Evolutionary conservation across 2,888 invertebrate species (phyloP), one percentile per base, ranked within the genome.

Genomic region (Chloroclysta siterata): DNA sequence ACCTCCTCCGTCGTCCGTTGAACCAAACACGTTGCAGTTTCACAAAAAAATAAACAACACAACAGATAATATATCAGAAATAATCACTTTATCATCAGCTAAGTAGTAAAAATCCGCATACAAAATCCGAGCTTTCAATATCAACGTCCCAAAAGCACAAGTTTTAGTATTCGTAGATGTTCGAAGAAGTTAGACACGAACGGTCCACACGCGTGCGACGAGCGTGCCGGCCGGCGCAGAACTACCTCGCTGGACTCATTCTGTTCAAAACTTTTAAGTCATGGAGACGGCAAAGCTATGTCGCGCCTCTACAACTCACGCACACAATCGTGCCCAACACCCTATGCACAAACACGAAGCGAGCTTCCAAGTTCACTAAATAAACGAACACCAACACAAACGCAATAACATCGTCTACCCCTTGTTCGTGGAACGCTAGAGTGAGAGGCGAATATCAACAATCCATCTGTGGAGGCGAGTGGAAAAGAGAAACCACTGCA

Each of bases 251-350:
- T 80, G 86, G 79, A 84, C 84, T 83, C 87, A 88, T 90, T 88
- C 83, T 84, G 82, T 83, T 87, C 91, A 88, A 92, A 93, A 92
- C 90, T 92, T 93, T 93, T 91, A 91, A 93, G 92, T 90, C 92
- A 90, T 89, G 89, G 93, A 92, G 91, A 92, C 92, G 91, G 93
- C 90, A 90, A 90, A 91, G 93, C 93, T 92, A 91, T 92, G 89
- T 92, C 90, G 92, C 90, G 92, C 91, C 90, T 90, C 90, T 91
- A 90, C 90, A 88, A 89, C 85, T 86, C 87, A 89, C 90, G 83
- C 92, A 93, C 90, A 90, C 91, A 82, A 69, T 76, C 78, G 76
- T 71, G 69, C 75, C 73, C 82, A 78, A 89, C 89, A 90, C 91
- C 93, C 92, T 88, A 89, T 87, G 87, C 91, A 92, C 92, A 88